Percentiles rank a stretch among this genome's conserved stretches.
phyloP scores from a whole-genome alignment of 2,888 invertebrate species.

The Lepas anatifera region DNA sequence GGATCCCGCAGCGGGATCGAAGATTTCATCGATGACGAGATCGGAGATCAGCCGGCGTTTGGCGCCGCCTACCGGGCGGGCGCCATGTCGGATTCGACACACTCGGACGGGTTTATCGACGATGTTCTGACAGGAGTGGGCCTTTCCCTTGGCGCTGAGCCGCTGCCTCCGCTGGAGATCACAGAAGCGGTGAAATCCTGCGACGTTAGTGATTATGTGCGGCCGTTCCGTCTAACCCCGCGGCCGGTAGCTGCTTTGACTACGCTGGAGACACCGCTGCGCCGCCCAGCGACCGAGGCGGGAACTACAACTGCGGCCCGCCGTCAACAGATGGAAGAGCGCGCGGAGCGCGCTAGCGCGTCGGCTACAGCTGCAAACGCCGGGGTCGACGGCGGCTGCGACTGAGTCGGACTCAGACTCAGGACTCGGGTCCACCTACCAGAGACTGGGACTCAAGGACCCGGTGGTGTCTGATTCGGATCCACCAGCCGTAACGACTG shows the following conservation, averaged over 20 bases:
- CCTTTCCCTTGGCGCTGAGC: background rate
- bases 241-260: background rate
- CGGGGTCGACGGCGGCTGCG: too few relatives aligned
- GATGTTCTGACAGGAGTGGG: too few relatives aligned
- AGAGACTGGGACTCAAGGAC: background rate
- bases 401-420: background rate
- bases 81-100: background rate
- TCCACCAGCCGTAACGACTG: too few relatives aligned
- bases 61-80: background rate
- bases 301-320: background rate
- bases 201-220: background rate
- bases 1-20: background rate
- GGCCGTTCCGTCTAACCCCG: conserved; percentile 5
- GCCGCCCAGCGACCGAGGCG: background rate
- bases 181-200: background rate
- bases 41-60: conserved; percentile 5
- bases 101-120: background rate
- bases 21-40: conserved; percentile 10
- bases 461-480: background rate
- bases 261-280: conserved; percentile 6
- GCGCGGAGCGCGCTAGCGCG: background rate
- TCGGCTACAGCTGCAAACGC: background rate
- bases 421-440: background rate
- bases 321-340: background rate
- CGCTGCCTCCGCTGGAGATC: background rate